Base-by-base conservation (phyloP, 2,888 invertebrate genomes). In the Allacma fusca region DNA sequence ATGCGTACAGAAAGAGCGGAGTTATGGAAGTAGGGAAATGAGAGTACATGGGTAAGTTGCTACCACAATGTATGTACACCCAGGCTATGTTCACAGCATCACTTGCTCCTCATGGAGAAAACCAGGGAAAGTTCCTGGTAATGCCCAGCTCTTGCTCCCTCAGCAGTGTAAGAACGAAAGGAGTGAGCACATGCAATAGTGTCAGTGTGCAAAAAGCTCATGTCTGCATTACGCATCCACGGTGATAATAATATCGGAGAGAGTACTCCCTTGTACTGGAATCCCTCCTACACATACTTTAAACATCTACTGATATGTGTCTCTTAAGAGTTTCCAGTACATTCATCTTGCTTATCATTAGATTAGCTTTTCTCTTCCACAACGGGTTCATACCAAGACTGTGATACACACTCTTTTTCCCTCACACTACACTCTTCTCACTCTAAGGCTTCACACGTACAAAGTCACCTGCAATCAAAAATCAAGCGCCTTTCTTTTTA, bases 141-240 rank as follows among this genome's bases (percentile, higher is more conserved):
- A 50, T 9, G 9, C 19, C 16, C 50, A 50, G 4, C 5, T 16
- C 1, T 12, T 19, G 16, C 2, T 12, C n/a, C 19, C 50, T 50
- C n/a, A 12, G 19, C 19, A 19, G 9, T 12, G 2, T 50, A 50
- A 34, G n/a, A n/a, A n/a, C n/a, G n/a, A n/a, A n/a, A 40, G 40
- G 7, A 40, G 5, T 40, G 40, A 50, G 50, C 50, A 50, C 50
- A 50, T 50, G 50, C 50, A 50, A 50, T 50, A 19, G 7, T 50
- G n/a, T 5, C n/a, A 50, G 50, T 50, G 9, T 50, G 19, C 9
- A 50, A 50, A 50, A 50, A 50, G 2, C 19, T 50, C 50, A 50
- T 50, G 24, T 23, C 62, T 62, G 62, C 62, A 62, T 62, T 62
- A 62, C 62, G 62, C 62, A 62, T 12, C 62, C 24, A 62, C 62